These are phyloP conservation scores for Variabilichromis moorii DNA, from an alignment of 2,113 vertebrate species.

Conservation along the genomic window DNA sequence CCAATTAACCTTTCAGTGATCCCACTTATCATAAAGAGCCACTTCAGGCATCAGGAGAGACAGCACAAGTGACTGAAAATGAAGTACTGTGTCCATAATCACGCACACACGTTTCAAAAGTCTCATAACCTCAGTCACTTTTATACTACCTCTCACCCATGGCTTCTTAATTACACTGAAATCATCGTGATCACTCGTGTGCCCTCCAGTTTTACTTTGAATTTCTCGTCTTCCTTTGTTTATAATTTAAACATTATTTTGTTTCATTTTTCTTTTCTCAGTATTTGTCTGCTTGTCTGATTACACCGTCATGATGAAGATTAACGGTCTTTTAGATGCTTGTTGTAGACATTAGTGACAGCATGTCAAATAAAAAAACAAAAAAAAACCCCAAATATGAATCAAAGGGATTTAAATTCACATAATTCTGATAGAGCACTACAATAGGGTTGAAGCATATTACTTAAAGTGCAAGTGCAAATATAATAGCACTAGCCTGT, in stretches of 20 bases:
- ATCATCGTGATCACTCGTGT: background rate
- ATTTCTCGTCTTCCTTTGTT: background rate
- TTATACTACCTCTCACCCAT: background rate
- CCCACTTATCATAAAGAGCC: slow-evolving; percentile 45
- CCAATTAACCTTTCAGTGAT: slow-evolving; percentile 63
- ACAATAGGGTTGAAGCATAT: background rate
- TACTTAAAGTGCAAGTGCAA: background rate
- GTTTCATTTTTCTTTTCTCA: background rate
- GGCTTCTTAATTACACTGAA: background rate
- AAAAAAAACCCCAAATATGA: accelerated
- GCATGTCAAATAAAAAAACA: background rate
- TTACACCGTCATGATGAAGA: background rate
- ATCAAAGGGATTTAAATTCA: background rate
- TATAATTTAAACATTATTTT: background rate
- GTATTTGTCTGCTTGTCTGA: background rate
- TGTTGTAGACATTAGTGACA: background rate
- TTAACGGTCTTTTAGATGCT: background rate
- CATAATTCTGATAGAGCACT: background rate
- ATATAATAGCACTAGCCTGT: background rate
- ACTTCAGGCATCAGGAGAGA: slow-evolving; percentile 27
- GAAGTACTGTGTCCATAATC: background rate
- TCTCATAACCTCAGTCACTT: background rate
- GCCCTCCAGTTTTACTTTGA: background rate
- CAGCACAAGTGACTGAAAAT: slow-evolving; percentile 9
- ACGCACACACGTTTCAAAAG: background rate